These are phyloP conservation scores for Dascyllus trimaculatus DNA, from an alignment of 2,113 vertebrate species.

Conservation along the genomic window DNA sequence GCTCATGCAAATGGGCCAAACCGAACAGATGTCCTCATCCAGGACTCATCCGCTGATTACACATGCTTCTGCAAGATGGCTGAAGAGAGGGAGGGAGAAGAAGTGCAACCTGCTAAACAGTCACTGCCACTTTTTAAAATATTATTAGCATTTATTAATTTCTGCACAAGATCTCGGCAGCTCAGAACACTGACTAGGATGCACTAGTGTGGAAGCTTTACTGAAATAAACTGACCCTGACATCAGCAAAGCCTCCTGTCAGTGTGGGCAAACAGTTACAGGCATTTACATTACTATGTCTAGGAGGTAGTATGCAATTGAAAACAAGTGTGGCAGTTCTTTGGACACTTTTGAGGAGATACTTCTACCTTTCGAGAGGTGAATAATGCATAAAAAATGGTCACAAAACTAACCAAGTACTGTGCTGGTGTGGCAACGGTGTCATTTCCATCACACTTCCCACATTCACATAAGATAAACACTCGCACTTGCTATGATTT, in stretches of 20 bases:
- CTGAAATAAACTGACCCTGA: not conserved
- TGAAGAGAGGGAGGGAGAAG: not conserved
- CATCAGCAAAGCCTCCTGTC: not conserved
- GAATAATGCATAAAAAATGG: too few relatives aligned
- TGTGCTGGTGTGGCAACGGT: too few relatives aligned
- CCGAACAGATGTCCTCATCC: conserved; percentile 18
- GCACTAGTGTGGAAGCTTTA: not conserved
- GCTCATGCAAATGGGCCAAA: not conserved
- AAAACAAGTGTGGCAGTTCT: not conserved
- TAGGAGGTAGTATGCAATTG: not conserved
- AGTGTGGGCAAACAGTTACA: not conserved
- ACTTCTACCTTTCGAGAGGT: too few relatives aligned
- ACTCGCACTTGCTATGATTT: too few relatives aligned
- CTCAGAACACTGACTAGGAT: not conserved
- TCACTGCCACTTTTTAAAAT: not conserved
- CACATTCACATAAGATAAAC: too few relatives aligned
- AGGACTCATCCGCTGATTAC: not conserved
- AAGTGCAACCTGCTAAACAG: not conserved
- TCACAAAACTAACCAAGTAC: too few relatives aligned
- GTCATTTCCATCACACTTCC: too few relatives aligned
- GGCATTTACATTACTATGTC: not conserved
- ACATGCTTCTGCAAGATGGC: conserved; percentile 17
- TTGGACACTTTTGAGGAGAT: too few relatives aligned
- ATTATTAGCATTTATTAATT: not conserved
- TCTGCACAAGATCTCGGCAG: not conserved